Percentiles rank a stretch among this genome's conserved stretches.
These are phyloP conservation scores for Oryzias sinensis DNA, from an alignment of 2,797 vertebrate species.

Conservation along the genomic window DNA sequence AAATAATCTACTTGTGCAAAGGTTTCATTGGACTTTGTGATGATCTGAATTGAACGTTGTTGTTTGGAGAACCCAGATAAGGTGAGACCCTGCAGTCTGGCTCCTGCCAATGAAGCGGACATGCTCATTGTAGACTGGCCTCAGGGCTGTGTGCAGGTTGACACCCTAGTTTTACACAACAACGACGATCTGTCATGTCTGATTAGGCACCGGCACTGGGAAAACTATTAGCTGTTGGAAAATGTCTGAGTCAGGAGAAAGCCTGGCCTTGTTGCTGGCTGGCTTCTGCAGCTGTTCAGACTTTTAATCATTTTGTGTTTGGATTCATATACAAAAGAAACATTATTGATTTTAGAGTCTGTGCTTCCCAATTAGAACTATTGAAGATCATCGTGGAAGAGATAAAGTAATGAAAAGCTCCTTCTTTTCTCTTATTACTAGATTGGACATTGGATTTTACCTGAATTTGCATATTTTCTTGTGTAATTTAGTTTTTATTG, in stretches of 20 bases:
- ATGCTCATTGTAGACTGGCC: neutral
- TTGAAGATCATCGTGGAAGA: too few relatives aligned
- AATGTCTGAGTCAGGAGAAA: neutral
- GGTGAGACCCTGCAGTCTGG: conserved; percentile 10
- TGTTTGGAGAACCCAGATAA: neutral
- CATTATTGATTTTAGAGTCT: too few relatives aligned
- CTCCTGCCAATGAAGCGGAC: conserved; percentile 12
- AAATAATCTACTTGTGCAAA: too few relatives aligned
- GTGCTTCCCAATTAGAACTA: too few relatives aligned
- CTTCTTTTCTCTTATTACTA: too few relatives aligned
- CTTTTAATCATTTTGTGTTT: too few relatives aligned
- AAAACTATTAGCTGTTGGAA: conserved; percentile 9
- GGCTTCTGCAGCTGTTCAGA: too few relatives aligned
- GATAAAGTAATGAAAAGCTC: too few relatives aligned
- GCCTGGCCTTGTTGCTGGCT: neutral
- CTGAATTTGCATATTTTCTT: too few relatives aligned
- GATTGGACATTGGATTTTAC: too few relatives aligned
- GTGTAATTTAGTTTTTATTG: too few relatives aligned
- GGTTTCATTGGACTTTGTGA: neutral
- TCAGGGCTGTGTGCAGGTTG: neutral
- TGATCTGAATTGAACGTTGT: neutral
- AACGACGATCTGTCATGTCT: conserved; percentile 24
- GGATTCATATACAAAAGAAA: too few relatives aligned
- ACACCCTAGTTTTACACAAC: conserved; percentile 18
- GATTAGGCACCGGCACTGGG: conserved; percentile 4